Evolutionary conservation across 2,888 invertebrate species (phyloP).

Genomic region (Nomada hirtipes): DNA sequence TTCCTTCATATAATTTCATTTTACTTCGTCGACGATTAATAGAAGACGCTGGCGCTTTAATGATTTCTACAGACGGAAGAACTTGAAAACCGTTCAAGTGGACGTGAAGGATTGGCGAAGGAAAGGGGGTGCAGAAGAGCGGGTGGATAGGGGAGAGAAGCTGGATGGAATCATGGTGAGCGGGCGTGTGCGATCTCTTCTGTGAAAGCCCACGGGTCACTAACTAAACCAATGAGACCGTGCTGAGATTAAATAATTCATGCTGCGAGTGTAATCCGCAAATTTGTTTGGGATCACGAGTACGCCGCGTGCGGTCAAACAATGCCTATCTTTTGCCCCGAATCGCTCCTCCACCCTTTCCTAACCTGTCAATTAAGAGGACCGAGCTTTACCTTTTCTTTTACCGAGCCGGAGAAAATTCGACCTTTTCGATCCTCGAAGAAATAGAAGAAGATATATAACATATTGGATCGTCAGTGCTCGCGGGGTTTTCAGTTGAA

Average conservation of each 20-base stretch:
- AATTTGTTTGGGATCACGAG: conserved; percentile 82
- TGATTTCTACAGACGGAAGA: not conserved
- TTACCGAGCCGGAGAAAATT: too few relatives aligned
- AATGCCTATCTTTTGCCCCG: conserved; percentile 76
- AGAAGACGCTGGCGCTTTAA: too few relatives aligned
- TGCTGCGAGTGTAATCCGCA: conserved; percentile 82
- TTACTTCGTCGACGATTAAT: too few relatives aligned
- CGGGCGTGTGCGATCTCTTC: conserved; percentile 73
- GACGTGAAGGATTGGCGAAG: not conserved
- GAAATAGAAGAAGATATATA: too few relatives aligned
- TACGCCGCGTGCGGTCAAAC: conserved; percentile 79
- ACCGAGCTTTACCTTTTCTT: not conserved
- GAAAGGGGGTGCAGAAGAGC: conserved; percentile 26
- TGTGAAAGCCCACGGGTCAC: conserved; percentile 75
- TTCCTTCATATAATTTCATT: too few relatives aligned
- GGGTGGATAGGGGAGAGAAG: conserved; percentile 43
- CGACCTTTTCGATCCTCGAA: too few relatives aligned
- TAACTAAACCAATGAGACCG: conserved; percentile 79
- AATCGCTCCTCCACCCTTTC: conserved; percentile 58
- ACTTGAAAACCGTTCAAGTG: not conserved
- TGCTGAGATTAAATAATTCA: conserved; percentile 82
- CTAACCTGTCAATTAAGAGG: conserved; percentile 68
- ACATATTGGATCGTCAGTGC: not conserved
- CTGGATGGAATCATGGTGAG: conserved; percentile 64
- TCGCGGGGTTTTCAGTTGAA: not conserved